A percentile compares a stretch with the other conserved stretches of the same genome.
phyloP scores from a whole-genome alignment of 2,888 invertebrate species.

The Adineta ricciae region DNA sequence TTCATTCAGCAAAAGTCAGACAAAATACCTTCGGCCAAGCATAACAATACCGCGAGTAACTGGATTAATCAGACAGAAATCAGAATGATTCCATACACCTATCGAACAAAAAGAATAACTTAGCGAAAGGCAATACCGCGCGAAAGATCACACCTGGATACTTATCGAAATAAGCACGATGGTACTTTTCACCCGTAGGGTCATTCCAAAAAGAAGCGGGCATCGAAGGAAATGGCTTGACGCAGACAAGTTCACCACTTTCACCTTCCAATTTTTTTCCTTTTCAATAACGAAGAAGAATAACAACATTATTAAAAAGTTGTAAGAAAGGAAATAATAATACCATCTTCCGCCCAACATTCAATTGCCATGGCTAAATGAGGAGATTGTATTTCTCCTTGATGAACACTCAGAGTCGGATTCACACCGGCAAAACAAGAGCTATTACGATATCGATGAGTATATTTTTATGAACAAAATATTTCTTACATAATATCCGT shows the following conservation, averaged over 20 bases:
- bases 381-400: constrained; percentile 55
- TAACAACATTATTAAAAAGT: constrained; percentile 39
- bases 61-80: constrained; percentile 53
- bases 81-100: constrained; percentile 57
- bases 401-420: constrained; percentile 50
- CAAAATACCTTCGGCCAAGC: constrained; percentile 51
- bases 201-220: constrained; percentile 55
- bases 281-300: not conserved
- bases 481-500: not conserved
- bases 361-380: constrained; percentile 54
- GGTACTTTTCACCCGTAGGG: constrained; percentile 50
- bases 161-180: constrained; percentile 52
- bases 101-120: not conserved
- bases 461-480: not conserved
- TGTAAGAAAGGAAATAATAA: not conserved
- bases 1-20: not conserved
- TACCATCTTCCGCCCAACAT: constrained; percentile 50
- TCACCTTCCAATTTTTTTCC: constrained; percentile 50
- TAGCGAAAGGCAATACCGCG: not conserved
- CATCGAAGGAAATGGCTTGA: constrained; percentile 56
- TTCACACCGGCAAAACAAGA: not conserved
- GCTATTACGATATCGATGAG: not conserved
- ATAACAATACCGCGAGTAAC: constrained; percentile 55
- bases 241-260: constrained; percentile 55
- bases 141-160: constrained; percentile 40